Evolutionary conservation across 2,888 invertebrate genomes (phyloP).

Genomic region (Phorcus lineatus): DNA sequence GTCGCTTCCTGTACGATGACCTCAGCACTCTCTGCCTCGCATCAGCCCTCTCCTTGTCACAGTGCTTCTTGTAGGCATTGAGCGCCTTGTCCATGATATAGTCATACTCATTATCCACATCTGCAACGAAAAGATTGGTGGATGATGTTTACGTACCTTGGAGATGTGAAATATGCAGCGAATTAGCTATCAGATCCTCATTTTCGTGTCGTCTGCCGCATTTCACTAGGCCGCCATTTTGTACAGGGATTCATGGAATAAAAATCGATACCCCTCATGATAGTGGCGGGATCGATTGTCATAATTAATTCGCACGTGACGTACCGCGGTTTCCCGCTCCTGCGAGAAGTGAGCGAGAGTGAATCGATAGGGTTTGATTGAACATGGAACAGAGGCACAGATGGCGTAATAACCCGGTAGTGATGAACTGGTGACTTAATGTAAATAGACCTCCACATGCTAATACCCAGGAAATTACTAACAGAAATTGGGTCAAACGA

Average conservation of each 20-base stretch:
- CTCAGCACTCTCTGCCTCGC: constrained; percentile 43
- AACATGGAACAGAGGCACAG: neutral
- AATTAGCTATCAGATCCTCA: neutral
- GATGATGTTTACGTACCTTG: neutral
- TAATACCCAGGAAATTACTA: too few relatives aligned
- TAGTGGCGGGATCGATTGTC: neutral
- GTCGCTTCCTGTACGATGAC: constrained; percentile 38
- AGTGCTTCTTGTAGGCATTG: constrained; percentile 54
- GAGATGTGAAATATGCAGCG: neutral
- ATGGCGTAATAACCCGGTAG: too few relatives aligned
- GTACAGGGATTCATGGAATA: constrained; percentile 14
- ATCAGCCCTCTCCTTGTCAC: constrained; percentile 52
- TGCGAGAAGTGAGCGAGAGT: neutral
- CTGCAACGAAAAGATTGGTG: constrained; percentile 41
- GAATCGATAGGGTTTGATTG: neutral
- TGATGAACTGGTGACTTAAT: too few relatives aligned
- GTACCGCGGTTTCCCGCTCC: neutral
- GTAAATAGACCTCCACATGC: too few relatives aligned
- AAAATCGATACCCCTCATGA: neutral
- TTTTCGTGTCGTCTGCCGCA: neutral
- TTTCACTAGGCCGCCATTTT: constrained; percentile 16
- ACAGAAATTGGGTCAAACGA: too few relatives aligned
- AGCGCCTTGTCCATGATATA: constrained; percentile 63
- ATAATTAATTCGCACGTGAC: constrained; percentile 18
- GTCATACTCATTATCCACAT: constrained; percentile 61